A percentile compares a stretch with the other conserved stretches of the same genome.
Conservation (phyloP, 2,888 invertebrate genomes). For the Tiliacea citrago region DNA sequence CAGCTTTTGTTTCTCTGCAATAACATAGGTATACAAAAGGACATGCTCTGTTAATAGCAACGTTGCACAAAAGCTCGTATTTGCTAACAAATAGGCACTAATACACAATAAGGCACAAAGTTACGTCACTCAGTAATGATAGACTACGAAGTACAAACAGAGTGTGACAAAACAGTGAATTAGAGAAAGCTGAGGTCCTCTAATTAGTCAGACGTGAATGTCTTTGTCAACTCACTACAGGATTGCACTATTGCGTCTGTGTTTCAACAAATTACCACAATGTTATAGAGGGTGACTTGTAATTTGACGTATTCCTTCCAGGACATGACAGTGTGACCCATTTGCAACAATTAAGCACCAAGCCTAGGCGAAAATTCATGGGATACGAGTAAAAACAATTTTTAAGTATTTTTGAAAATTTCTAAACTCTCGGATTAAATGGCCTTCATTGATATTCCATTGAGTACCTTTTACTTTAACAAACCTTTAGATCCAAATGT, state of each 20-base stretch:
- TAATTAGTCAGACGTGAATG: background rate
- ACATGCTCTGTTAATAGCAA: background rate
- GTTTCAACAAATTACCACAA: conserved; percentile 1
- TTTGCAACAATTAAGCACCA: too few species aligned
- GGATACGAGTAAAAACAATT: too few species aligned
- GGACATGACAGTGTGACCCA: too few species aligned
- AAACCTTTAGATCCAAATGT: too few species aligned
- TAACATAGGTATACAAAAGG: background rate
- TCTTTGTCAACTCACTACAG: background rate
- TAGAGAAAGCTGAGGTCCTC: background rate
- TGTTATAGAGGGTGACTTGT: too few species aligned
- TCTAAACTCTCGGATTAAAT: too few species aligned
- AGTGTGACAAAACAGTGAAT: background rate
- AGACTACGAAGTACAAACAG: background rate
- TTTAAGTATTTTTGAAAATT: too few species aligned
- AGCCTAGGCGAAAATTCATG: too few species aligned
- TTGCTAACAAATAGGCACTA: background rate
- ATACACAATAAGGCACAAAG: background rate
- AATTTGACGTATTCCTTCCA: too few species aligned
- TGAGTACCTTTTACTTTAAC: too few species aligned
- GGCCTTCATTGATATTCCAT: too few species aligned
- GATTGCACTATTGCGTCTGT: background rate
- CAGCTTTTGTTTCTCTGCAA: background rate
- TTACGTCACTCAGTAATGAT: background rate
- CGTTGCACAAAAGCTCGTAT: background rate